Base-by-base conservation (phyloP, 2,888 invertebrate species). In the Liopterus haemorrhoidalis region DNA sequence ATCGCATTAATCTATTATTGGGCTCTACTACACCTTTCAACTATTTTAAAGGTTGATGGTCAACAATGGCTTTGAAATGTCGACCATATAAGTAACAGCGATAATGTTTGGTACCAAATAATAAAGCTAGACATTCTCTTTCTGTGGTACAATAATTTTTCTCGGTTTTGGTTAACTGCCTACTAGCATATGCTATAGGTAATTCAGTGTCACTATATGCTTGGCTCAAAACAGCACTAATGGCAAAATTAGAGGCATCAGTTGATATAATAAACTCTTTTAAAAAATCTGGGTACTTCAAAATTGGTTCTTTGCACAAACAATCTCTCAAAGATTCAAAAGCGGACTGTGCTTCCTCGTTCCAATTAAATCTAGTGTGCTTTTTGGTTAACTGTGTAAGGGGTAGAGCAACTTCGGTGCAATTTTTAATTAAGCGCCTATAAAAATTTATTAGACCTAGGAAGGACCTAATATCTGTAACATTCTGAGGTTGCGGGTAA, bases 251-350 rank as follows among this genome's bases (percentile, higher is more conserved):
- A 1, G 51, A 54, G 1, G 56, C 46, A 22, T 51, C 49, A 1
- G 49, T 48, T 2, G 49, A 24, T 21, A 52, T 11, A 1, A 48
- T 22, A 24, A 55, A 56, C 9, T 25, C 35, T 5, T 28, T 38
- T 1, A 49, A 22, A 22, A 56, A 46, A 35, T 57, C 52, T n/a
- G 56, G 57, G 14, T 57, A 54, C 15, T 44, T 48, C 16, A 60
- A 32, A 2, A 53, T 44, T 0, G 54, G 36, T 16, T 54, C 48
- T 5, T 35, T 33, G 16, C 42, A 38, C 24, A 53, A 30, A 18
- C 38, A 9, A 8, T 40, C 20, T 20, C 40, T 46, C 4, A 53
- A 33, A 3, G 20, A 9, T n/a, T 42, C 28, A 32, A 53, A 52
- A 1, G 51, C 36, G 19, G 30, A 14, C 30, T 51, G 16, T 9